A percentile compares a stretch with the other conserved stretches of the same genome.
Evolutionary conservation across 2,888 invertebrate genomes (phyloP).

Genomic region (Resseliella maxima): DNA sequence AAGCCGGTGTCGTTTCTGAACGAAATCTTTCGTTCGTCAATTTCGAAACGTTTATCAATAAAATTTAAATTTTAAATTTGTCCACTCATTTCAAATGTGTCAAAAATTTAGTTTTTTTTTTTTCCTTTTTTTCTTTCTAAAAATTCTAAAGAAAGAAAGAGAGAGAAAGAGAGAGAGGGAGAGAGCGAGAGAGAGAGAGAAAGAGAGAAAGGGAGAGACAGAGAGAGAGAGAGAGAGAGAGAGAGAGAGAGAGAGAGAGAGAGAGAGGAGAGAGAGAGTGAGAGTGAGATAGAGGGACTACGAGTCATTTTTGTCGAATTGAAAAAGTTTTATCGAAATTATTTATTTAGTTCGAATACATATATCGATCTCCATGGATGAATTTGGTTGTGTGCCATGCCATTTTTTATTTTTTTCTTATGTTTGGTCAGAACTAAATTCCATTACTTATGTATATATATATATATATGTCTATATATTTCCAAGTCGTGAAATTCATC

Average conservation of each 20-base stretch:
- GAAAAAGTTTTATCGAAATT: conserved; percentile 29
- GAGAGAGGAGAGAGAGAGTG: background rate
- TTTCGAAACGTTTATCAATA: conserved; percentile 5
- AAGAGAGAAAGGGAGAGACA: background rate
- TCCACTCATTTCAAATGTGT: background rate
- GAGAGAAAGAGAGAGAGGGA: too few species aligned
- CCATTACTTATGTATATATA: background rate
- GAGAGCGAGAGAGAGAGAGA: too few species aligned
- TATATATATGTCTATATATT: background rate
- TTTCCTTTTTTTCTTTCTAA: background rate
- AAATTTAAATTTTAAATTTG: background rate
- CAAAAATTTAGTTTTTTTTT: background rate
- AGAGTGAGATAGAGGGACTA: background rate
- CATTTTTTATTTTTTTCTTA: background rate
- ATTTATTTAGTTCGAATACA: conserved; percentile 22
- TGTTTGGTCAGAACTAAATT: conserved; percentile 18
- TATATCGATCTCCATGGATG: conserved; percentile 32
- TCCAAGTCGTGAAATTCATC: conserved; percentile 22
- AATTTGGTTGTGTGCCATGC: background rate
- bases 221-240: too few species aligned
- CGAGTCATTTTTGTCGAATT: background rate
- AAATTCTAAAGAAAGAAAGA: too few species aligned
- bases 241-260: too few species aligned
- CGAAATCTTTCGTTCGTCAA: conserved; percentile 25
- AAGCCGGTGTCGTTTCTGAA: conserved; percentile 15